Evolutionary conservation across 2,888 invertebrate genomes (phyloP).

Genomic region (Drosophila imparisetae): DNA sequence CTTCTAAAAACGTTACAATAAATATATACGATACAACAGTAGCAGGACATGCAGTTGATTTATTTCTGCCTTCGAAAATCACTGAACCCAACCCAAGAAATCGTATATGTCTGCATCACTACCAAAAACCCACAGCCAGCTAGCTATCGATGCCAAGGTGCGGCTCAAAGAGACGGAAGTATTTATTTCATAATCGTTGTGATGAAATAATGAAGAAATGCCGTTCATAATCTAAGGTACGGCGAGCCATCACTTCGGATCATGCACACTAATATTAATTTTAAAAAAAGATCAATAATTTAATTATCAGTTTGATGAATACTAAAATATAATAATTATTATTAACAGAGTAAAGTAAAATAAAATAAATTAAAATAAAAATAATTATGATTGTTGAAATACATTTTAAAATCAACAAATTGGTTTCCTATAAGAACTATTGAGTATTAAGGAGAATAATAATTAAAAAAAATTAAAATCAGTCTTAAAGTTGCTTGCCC

Average conservation of each 20-base stretch:
- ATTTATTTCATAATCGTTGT: conserved; percentile 78
- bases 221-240: conserved; percentile 21
- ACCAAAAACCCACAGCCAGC: conserved; percentile 15
- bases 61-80: conserved; percentile 68
- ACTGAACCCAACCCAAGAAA: conserved; percentile 27
- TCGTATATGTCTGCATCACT: conserved; percentile 9
- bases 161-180: conserved; percentile 68
- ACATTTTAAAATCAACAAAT: neutral
- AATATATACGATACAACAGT: conserved; percentile 64
- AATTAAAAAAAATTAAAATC: neutral
- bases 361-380: neutral
- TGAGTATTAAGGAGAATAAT: neutral
- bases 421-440: neutral
- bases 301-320: neutral
- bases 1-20: conserved; percentile 77
- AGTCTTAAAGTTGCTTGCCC: neutral
- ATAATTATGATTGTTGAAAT: neutral
- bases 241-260: conserved; percentile 10
- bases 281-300: neutral
- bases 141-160: conserved; percentile 48
- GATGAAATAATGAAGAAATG: conserved; percentile 66
- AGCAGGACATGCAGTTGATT: conserved; percentile 74
- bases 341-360: neutral
- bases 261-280: conserved; percentile 23
- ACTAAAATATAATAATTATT: neutral